These are phyloP conservation scores for Radopholus similis DNA, from an alignment of 1,140 invertebrate genomes.

Conservation along the genomic window DNA sequence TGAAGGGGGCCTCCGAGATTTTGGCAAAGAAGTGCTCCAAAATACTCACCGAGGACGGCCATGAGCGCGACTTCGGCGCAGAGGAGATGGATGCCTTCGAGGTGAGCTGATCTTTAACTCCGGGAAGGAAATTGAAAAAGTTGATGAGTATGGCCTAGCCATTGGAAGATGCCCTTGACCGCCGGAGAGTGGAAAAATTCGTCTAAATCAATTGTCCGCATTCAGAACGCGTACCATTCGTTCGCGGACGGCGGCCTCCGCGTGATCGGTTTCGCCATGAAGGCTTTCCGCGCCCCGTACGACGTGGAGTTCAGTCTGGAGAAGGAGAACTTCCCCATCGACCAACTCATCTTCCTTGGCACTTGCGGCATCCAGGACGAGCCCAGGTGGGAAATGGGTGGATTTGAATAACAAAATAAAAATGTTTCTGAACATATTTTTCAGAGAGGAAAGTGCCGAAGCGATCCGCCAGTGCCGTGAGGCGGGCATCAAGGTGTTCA, in stretches of 20 bases:
- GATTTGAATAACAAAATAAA: no score
- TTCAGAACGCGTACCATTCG: constrained; percentile 6
- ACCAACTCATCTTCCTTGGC: constrained; percentile 42
- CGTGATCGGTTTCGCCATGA: constrained; percentile 52
- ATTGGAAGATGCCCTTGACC: constrained; percentile 3
- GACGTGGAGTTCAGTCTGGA: constrained; percentile 36
- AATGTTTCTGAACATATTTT: no score
- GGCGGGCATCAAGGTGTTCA: constrained; percentile 58
- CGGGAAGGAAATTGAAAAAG: no score
- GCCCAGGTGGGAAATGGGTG: no score
- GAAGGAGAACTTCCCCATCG: constrained; percentile 40
- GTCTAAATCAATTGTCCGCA: not conserved
- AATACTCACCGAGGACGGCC: constrained; percentile 32
- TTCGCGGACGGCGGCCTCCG: constrained; percentile 34
- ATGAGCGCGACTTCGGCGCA: not conserved
- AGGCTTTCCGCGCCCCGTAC: constrained; percentile 36
- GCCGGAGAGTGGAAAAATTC: not conserved
- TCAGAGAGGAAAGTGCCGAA: constrained; percentile 44
- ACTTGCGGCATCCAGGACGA: constrained; percentile 51
- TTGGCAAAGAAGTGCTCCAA: constrained; percentile 42
- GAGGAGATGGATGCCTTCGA: constrained; percentile 33
- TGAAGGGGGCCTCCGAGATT: constrained; percentile 55
- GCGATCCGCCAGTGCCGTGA: constrained; percentile 48
- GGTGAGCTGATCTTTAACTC: no score
- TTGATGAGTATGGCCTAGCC: not conserved